Evolutionary conservation across 2,113 vertebrate genomes (phyloP), one percentile per base, ranked within the genome.

Genomic region (Brevimyrus niger): DNA sequence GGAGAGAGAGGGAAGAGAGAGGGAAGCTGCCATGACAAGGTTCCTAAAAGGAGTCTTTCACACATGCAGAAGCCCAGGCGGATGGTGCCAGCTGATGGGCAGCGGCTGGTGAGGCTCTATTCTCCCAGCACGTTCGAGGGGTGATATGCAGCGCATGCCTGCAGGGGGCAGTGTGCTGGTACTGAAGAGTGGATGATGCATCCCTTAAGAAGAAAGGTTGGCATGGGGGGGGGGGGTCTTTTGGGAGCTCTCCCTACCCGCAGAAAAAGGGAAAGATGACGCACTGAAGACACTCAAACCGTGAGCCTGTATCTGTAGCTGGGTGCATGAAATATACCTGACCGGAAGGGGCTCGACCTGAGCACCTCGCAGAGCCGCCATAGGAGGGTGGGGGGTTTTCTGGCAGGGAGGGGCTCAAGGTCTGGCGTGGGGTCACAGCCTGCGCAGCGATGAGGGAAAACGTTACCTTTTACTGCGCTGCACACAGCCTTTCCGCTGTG

Each of bases 291-390:
- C 42, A 42, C 13, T 35, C 42, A 47, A 73, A 27, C 61, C 35
- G 73, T 23, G 21, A 42, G 42, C 88, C 83, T 73, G 9, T 51
- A 35, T 6, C 44, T 88, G 84, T 83, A 76, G 82, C 89, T 50
- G 83, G 88, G 17, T 4, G 5, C 38, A 44, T 83, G n/a, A 89
- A 89, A 90, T 83, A 48, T 90, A 61, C 86, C 88, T 80, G 27
- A 88, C 58, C 88, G 87, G 86, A 89, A 89, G 48, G 10, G 61
- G 51, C 88, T 90, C 86, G 50, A 88, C 89, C 87, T 88, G 82
- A 90, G 88, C 89, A 76, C 69, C 38, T 15, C 1, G 13, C 69
- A 31, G 69, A 38, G 21, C 69, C 35, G 2, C 3, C 27, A 15
- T 13, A 35, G 35, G 69, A 76, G 31, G 11, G 11, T 4, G 38